Percentiles rank a stretch among this genome's conserved stretches.
phyloP scores from a whole-genome alignment of 2,888 invertebrate species.

The Osmoderma eremita region DNA sequence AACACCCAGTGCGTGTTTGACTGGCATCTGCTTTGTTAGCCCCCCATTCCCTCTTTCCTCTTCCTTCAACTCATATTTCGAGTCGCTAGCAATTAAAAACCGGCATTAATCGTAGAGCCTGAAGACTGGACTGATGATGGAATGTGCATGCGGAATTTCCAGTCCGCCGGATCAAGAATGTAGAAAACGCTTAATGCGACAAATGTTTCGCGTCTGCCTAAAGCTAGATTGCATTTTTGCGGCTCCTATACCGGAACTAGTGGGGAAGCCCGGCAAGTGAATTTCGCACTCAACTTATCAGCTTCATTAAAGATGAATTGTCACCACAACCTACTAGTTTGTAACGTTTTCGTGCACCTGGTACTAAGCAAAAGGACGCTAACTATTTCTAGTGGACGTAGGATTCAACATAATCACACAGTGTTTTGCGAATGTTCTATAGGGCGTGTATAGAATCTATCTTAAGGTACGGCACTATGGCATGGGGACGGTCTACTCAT shows the following conservation, averaged over 20 bases:
- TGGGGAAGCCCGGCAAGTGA: conserved; percentile 5
- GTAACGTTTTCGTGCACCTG: not conserved
- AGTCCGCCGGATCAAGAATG: conserved; percentile 61
- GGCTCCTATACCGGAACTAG: conserved; percentile 52
- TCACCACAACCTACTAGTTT: not conserved
- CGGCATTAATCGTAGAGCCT: conserved; percentile 57
- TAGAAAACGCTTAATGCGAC: conserved; percentile 60
- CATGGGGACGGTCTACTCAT: no score
- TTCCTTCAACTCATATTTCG: conserved; percentile 45
- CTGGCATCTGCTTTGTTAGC: conserved; percentile 45
- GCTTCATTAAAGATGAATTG: conserved; percentile 26
- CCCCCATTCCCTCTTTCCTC: not conserved
- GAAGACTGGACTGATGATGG: conserved; percentile 58
- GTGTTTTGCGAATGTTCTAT: no score
- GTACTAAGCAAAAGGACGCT: not conserved
- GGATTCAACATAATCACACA: no score
- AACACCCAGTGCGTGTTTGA: conserved; percentile 32
- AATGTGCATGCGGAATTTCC: conserved; percentile 62
- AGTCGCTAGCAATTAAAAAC: conserved; percentile 51
- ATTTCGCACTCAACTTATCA: conserved; percentile 28
- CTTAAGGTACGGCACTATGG: no score
- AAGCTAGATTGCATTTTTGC: conserved; percentile 58
- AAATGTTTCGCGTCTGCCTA: conserved; percentile 56
- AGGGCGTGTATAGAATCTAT: no score
- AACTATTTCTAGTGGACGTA: no score